A percentile compares a stretch with the other conserved stretches of the same genome.
These are phyloP conservation scores for Gasterosteus nipponicus DNA, from an alignment of 2,113 vertebrate genomes.

Conservation along the genomic window DNA sequence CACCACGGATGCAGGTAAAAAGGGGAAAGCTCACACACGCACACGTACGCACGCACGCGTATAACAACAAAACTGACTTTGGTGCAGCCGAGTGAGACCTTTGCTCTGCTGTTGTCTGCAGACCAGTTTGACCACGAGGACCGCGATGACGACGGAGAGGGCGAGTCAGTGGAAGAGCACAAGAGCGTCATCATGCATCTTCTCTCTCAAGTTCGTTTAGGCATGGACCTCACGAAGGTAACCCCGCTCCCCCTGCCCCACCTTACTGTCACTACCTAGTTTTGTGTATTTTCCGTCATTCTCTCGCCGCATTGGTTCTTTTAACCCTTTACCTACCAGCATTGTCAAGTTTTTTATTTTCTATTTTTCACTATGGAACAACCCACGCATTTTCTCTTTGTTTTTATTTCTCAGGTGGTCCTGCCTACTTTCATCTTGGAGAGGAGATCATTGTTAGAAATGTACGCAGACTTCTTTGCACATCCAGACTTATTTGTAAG, in stretches of 20 bases:
- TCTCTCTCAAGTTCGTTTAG: conserved; percentile 94
- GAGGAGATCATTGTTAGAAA: conserved; percentile 96
- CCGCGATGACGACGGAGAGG: conserved; percentile 91
- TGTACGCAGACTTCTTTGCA: conserved; percentile 99
- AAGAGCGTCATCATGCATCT: conserved; percentile 99
- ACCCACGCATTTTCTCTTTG: not conserved
- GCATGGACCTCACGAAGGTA: conserved; percentile 99
- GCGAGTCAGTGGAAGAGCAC: conserved; percentile 97
- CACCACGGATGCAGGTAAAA: conserved; percentile 91
- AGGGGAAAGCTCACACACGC: no score
- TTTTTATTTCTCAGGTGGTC: conserved; percentile 86
- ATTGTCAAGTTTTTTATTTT: not conserved
- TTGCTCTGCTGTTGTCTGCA: conserved; percentile 55
- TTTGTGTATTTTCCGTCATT: not conserved
- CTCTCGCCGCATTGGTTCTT: not conserved
- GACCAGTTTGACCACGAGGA: conserved; percentile 95
- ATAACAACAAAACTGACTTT: not conserved
- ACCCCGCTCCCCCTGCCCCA: not conserved
- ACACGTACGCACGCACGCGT: not conserved
- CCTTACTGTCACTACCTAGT: not conserved
- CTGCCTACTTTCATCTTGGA: conserved; percentile 98
- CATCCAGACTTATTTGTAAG: conserved; percentile 98
- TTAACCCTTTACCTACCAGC: not conserved
- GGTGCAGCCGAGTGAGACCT: not conserved
- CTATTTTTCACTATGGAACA: not conserved